Base-by-base conservation (phyloP, 2,888 invertebrate species). In the Elegia similella region DNA sequence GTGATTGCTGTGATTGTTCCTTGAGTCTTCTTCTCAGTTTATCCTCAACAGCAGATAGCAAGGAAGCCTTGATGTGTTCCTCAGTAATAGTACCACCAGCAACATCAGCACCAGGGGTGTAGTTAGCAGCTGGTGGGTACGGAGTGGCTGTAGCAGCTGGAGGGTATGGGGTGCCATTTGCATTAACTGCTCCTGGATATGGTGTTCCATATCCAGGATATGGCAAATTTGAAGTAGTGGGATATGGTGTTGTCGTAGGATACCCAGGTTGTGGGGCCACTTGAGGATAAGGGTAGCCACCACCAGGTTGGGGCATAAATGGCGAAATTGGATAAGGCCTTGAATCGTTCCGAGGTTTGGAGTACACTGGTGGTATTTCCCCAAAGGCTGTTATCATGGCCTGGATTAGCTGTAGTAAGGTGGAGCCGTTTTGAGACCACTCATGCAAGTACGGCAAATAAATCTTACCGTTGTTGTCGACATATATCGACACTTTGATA, bases 381-480 rank as follows among this genome's bases (percentile, higher is more conserved):
- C 98, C 97, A 92, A 99, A 99, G 1, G 97, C 96, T 59, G 95
- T 93, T 63, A 96, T 95, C 95, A 98, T 96, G 58, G 98, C 94
- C 92, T 98, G 97, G 70, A 99, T 95, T 17, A 99, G 92, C 47
- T 96, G 96, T 56, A 96, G 84, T 65, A 99, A 88, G 81, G 98
- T 98, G 7, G 99, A 98, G 8, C 94, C 92, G 68, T 94, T 95
- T 93, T 78, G 84, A 58, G 93, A 92, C 99, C 99, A 99, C 69
- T 99, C 98, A 76, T 98, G 98, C 60, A 99, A 92, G 91, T 98
- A 99, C 1, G 99, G 99, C 74, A 99, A 92, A 84, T 98, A 99
- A 56, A 99, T 95, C 86, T 98, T 98, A 38, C 99, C 99, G 87
- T 96, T 98, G 75, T 95, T 95, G 84, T 99, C 99, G 7, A 99